Conservation (phyloP, 2,113 vertebrate species). For the Sprattus sprattus region DNA sequence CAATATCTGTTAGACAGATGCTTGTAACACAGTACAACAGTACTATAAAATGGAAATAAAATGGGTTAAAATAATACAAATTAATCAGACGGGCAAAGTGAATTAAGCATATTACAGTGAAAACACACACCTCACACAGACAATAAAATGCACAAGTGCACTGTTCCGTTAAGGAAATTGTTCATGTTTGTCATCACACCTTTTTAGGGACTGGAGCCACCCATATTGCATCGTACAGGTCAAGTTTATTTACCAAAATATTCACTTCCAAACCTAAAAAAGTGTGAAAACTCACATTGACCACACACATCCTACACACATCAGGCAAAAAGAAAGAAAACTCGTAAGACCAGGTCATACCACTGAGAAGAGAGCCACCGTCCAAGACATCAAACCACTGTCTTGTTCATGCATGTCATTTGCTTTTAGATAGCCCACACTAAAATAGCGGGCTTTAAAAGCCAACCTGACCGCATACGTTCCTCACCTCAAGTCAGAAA, state of each 20-base stretch:
- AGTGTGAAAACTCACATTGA: conserved; percentile 35
- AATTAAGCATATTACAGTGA: conserved; percentile 10
- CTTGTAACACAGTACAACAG: conserved; percentile 14
- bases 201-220: conserved; percentile 23
- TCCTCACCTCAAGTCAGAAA: not conserved
- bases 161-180: not conserved
- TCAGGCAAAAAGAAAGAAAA: conserved; percentile 37
- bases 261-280: conserved; percentile 36
- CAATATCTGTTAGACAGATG: conserved; percentile 8
- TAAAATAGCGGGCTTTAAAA: not conserved
- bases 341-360: too few species aligned
- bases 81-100: not conserved
- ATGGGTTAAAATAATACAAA: not conserved
- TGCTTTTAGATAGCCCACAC: not conserved
- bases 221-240: conserved; percentile 34
- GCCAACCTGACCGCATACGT: not conserved
- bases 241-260: conserved; percentile 26
- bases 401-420: not conserved
- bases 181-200: conserved; percentile 14
- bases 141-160: not conserved
- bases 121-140: conserved; percentile 13
- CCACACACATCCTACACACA: conserved; percentile 16
- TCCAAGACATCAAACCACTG: not conserved
- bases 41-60: conserved; percentile 5
- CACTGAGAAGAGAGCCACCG: too few species aligned